Conservation (phyloP, 2,888 invertebrate genomes). For the Calliphora vomitoria region DNA sequence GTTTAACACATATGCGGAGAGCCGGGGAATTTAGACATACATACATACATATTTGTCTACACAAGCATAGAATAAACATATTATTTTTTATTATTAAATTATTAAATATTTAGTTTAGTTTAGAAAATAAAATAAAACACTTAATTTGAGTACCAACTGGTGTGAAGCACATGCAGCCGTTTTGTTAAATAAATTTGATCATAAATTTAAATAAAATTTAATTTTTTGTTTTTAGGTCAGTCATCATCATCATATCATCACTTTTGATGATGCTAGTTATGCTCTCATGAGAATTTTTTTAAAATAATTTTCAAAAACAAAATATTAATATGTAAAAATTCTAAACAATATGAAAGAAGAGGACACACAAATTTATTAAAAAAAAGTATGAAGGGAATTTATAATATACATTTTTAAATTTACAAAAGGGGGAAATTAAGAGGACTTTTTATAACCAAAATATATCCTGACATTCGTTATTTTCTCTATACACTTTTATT, state of each 20-base stretch:
- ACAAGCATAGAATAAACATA: not conserved
- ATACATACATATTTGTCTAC: not conserved
- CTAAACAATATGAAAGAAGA: not conserved
- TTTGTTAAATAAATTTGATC: slow-evolving; percentile 39
- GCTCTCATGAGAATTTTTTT: slow-evolving; percentile 1
- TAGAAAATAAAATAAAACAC: slow-evolving; percentile 1
- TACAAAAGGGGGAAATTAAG: too few relatives aligned
- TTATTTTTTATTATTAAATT: slow-evolving; percentile 52
- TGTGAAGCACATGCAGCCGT: slow-evolving; percentile 26
- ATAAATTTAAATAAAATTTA: slow-evolving; percentile 62
- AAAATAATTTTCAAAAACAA: not conserved
- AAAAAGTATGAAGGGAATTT: too few relatives aligned
- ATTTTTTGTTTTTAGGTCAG: slow-evolving; percentile 60
- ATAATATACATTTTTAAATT: too few relatives aligned
- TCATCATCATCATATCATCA: slow-evolving; percentile 19
- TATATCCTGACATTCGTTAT: too few relatives aligned
- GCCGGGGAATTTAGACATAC: not conserved
- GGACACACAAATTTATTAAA: too few relatives aligned
- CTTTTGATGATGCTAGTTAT: not conserved
- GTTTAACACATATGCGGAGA: not conserved
- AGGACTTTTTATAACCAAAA: too few relatives aligned
- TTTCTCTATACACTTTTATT: too few relatives aligned
- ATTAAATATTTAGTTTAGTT: slow-evolving; percentile 38
- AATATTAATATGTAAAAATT: too few relatives aligned
- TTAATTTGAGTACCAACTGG: slow-evolving; percentile 1